Base-by-base conservation (phyloP, 2,888 invertebrate genomes). In the Philaethria dido region DNA sequence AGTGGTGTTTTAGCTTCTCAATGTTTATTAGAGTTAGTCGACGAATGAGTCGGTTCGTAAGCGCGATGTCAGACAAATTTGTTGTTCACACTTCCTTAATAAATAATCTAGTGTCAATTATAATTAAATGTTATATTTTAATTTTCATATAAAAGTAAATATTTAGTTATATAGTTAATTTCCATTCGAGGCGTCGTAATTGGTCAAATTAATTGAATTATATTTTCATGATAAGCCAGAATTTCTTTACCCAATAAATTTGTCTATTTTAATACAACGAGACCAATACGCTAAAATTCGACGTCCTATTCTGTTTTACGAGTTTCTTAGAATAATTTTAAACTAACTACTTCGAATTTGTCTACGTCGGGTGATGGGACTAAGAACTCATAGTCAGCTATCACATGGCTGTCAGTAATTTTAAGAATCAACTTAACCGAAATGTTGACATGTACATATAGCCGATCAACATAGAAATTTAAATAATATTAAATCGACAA, bases 381-480 rank as follows among this genome's bases (percentile, higher is more conserved):
- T 86, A 81, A 65, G 78, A 82, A 82, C 92, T 88, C 92, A 92
- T 88, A 88, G 92, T 92, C 91, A 92, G 92, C 92, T 92, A 92
- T 92, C 92, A 92, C 85, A 92, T 92, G 92, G 92, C 92, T 92
- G 92, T 92, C 92, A 92, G 85, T 92, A 92, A 89, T 89, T 89
- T 85, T 92, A 92, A 92, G 92, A 73, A 89, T 84, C 85, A 87
- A 88, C 84, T 81, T 83, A 82, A 89, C 85, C 84, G 88, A 88
- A 85, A 84, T 92, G 92, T 92, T 92, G 92, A 88, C 92, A 69
- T 92, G 92, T 92, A 92, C 71, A 92, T 92, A 92, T 92, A 92
- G 89, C 75, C 75, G 92, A 85, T 92, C 92, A 92, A 90, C 92
- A 91, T 89, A 89, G 85, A 85, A 86, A 82, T 84, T 89, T 84